Base-by-base conservation (phyloP, 2,888 invertebrate genomes). In the Drosophila melanosoma region DNA sequence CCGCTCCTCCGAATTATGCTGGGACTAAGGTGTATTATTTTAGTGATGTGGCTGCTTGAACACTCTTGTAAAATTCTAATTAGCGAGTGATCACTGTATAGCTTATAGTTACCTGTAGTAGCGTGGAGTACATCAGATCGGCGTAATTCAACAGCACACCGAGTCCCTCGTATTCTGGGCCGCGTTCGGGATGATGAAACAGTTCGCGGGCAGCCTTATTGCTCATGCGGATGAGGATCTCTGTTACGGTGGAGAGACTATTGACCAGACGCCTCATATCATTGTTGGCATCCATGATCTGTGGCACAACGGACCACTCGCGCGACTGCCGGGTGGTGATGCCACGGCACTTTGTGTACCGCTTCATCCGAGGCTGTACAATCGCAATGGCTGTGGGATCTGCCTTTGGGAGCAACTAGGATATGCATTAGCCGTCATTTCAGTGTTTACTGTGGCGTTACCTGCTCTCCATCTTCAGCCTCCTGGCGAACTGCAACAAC, bases 81-180 rank as follows among this genome's bases (percentile, higher is more conserved):
- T 29, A n/a, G 1, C 10, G 17, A 32, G 6, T 52, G 32, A n/a
- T 1, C 5, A 54, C 6, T 54, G 8, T 23, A 1, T 1, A 7
- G 7, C 33, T 12, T 8, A 2, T 2, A 7, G 17, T 6, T 62
- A 78, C 78, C 77, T 79, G 69, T 3, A 79, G 36, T 23, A 81
- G 49, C 0, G 77, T 69, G 1, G 77, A 69, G 17, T 81, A 76
- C 81, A 81, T 78, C 32, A 68, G 81, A 58, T 81, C 77, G 6
- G 78, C 77, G 51, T 78, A 81, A 38, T 68, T 72, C 26, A 78
- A 60, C 53, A 78, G 45, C 56, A 59, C 15, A 0, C 72, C 68
- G 6, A 78, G 38, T 5, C 71, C 72, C 42, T 78, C 76, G 17
- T 63, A 76, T 1, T 72, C 68, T 51, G 72, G 59, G n/a, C 65